A percentile compares a stretch with the other conserved stretches of the same genome.
Conservation (phyloP, 2,113 vertebrate species). For the Pollimyrus isidori region DNA sequence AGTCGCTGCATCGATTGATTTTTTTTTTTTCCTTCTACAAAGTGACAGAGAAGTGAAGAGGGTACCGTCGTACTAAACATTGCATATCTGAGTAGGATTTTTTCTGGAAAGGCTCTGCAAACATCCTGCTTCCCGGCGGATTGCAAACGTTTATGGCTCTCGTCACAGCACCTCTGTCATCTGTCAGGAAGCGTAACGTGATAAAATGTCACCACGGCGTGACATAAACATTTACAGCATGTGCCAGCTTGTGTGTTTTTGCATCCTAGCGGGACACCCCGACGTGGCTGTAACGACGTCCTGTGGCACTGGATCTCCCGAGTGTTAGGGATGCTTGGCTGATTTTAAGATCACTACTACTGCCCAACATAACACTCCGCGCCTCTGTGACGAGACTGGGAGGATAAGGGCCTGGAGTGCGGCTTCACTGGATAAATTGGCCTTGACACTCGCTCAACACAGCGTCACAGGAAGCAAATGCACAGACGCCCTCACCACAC, state of each 20-base stretch:
- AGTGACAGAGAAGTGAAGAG: neutral
- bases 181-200: neutral
- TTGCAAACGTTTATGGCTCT: neutral
- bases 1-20: neutral
- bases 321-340: neutral
- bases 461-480: neutral
- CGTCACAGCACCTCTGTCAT: neutral
- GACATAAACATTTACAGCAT: neutral
- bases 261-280: neutral
- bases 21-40: neutral
- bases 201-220: neutral
- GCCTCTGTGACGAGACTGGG: neutral
- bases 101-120: neutral
- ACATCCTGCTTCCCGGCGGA: neutral
- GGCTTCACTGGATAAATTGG: neutral
- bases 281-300: neutral
- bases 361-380: neutral
- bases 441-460: neutral
- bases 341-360: neutral
- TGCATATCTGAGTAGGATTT: neutral
- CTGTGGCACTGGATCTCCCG: neutral
- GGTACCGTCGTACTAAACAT: neutral
- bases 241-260: neutral
- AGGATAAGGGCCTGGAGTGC: too few relatives aligned
- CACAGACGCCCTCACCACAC: neutral